phyloP scores from a whole-genome alignment of 2,113 vertebrate species.

The Phainopepla nitens region DNA sequence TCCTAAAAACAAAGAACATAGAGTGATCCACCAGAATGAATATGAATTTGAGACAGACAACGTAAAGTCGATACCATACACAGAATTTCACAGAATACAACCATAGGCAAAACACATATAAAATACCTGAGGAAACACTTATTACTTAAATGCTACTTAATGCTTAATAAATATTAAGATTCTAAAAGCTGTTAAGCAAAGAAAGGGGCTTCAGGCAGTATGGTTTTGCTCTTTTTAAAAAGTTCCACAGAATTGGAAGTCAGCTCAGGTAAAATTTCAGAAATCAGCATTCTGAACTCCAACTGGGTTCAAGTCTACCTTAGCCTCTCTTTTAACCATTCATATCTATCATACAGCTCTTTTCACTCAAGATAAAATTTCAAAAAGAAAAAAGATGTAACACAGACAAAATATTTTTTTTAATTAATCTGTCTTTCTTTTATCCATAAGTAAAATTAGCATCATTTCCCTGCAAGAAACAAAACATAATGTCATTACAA shows the following conservation, averaged over 20 bases:
- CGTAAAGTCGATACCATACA: background rate
- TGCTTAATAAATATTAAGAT: background rate
- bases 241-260: background rate
- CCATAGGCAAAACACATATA: background rate
- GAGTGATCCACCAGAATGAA: background rate
- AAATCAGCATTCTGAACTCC: background rate
- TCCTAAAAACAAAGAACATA: conserved; percentile 32
- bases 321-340: background rate
- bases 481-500: background rate
- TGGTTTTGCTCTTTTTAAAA: background rate
- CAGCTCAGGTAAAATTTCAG: background rate
- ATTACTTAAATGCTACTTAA: background rate
- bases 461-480: background rate
- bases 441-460: background rate
- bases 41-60: background rate
- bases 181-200: background rate
- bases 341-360: background rate
- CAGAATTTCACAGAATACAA: background rate
- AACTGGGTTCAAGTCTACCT: background rate
- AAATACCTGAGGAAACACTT: background rate
- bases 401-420: background rate
- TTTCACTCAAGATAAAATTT: background rate
- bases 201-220: background rate
- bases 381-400: background rate
- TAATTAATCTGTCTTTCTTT: background rate